A percentile compares a stretch with the other conserved stretches of the same genome.
phyloP scores from a whole-genome alignment of 2,888 invertebrate species.

The Drosophila kambysellisi region DNA sequence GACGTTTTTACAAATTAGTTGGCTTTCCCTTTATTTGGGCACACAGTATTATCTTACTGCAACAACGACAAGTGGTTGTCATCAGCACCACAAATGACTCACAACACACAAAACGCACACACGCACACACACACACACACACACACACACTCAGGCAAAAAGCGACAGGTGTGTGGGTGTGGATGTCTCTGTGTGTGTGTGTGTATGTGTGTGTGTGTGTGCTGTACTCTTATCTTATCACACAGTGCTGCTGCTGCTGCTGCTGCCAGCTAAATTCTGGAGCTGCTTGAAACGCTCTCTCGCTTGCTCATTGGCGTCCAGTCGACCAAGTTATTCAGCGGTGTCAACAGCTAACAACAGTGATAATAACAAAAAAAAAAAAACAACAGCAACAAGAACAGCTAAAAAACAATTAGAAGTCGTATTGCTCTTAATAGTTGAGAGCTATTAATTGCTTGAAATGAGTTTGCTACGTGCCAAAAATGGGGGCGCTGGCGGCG shows the following conservation, averaged over 20 bases:
- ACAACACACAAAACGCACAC: neutral
- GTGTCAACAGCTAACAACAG: slow-evolving; percentile 43
- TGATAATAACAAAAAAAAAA: neutral
- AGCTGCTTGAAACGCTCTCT: slow-evolving; percentile 11
- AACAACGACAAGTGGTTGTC: slow-evolving; percentile 28
- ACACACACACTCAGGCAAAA: slow-evolving; percentile 5
- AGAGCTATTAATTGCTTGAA: neutral
- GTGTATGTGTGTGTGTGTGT: neutral
- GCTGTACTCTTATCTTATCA: slow-evolving; percentile 64
- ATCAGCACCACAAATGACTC: slow-evolving; percentile 36
- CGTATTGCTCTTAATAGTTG: neutral
- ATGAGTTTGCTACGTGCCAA: slow-evolving; percentile 72
- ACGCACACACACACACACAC: slow-evolving; percentile 5
- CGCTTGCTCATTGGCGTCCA: slow-evolving; percentile 34
- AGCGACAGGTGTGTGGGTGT: neutral
- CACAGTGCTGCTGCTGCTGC: neutral
- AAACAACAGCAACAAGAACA: slow-evolving; percentile 1
- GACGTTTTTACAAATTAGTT: slow-evolving; percentile 25
- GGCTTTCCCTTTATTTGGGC: slow-evolving; percentile 49
- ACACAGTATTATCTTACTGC: slow-evolving; percentile 25
- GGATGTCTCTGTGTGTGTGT: neutral
- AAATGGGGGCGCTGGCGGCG: slow-evolving; percentile 21
- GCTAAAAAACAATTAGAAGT: neutral
- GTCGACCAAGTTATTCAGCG: slow-evolving; percentile 33
- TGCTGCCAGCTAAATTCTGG: slow-evolving; percentile 12